Evolutionary conservation across 1,140 invertebrate species (phyloP).

Genomic region (Bombyx mori): DNA sequence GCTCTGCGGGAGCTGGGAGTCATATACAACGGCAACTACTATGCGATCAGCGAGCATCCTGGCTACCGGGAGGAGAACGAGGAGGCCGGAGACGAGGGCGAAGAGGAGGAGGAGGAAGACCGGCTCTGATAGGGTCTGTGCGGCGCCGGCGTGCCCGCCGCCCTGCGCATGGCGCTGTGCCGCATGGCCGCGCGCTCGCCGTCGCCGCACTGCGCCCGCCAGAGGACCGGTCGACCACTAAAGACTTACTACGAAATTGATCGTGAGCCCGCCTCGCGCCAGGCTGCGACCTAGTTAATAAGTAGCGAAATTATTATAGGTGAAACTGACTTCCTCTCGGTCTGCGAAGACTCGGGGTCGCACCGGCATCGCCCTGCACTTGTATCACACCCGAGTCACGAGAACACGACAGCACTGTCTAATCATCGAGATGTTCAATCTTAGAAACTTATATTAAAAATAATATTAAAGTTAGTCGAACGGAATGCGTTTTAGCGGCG

Average conservation of each 20-base stretch:
- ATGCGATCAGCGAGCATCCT: conserved; percentile 94
- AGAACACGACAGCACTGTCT: not conserved
- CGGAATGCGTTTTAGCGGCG: too few species aligned
- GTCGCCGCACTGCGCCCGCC: conserved; percentile 6
- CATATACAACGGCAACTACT: conserved; percentile 96
- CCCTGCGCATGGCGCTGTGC: conserved; percentile 56
- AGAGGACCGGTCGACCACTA: conserved; percentile 29
- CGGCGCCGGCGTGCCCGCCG: conserved; percentile 62
- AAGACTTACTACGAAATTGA: conserved; percentile 60
- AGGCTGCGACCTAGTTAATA: conserved; percentile 43
- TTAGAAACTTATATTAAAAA: too few species aligned
- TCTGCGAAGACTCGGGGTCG: conserved; percentile 23
- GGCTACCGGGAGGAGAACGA: conserved; percentile 91
- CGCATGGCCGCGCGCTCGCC: conserved; percentile 58
- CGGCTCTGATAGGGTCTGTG: conserved; percentile 78
- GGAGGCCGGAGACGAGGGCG: conserved; percentile 84
- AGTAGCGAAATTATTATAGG: conserved; percentile 63
- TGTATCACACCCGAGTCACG: conserved; percentile 4
- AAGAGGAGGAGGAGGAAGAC: conserved; percentile 85
- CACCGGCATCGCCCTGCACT: conserved; percentile 20
- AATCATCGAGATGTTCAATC: not conserved
- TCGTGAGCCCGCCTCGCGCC: conserved; percentile 26
- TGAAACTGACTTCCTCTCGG: conserved; percentile 65
- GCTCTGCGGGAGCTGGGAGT: conserved; percentile 91
- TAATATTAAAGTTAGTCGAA: too few species aligned